Evolutionary conservation across 2,797 vertebrate genomes (phyloP).

Genomic region (Myotis findleyi): DNA sequence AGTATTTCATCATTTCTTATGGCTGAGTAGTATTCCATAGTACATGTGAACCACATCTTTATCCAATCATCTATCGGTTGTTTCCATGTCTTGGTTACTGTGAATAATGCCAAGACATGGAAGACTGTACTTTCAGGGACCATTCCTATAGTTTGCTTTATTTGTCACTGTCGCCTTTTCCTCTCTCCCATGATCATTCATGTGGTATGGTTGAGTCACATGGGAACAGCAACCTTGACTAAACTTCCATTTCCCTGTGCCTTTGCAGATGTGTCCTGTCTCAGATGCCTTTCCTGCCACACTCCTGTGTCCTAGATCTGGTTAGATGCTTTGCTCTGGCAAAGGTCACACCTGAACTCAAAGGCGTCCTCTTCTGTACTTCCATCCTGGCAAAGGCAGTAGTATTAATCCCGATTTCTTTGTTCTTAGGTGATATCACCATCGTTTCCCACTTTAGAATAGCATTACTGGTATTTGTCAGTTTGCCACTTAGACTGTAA

Average conservation of each 20-base stretch:
- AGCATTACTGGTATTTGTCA: background rate
- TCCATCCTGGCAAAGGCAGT: background rate
- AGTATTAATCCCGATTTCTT: background rate
- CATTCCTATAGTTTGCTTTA: background rate
- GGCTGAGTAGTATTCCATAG: background rate
- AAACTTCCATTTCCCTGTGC: background rate
- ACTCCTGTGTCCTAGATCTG: constrained; percentile 13
- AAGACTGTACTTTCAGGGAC: background rate
- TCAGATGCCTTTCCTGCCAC: background rate
- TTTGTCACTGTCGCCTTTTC: background rate
- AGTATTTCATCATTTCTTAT: background rate
- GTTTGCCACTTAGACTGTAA: background rate
- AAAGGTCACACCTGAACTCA: constrained; percentile 48
- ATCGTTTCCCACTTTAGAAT: background rate
- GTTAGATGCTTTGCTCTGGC: constrained; percentile 43
- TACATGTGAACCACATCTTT: background rate
- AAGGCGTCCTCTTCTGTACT: background rate
- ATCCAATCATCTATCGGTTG: background rate
- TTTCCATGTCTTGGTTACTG: background rate
- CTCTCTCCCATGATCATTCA: background rate
- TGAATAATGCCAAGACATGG: no score
- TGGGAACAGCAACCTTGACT: background rate
- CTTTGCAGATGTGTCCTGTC: background rate
- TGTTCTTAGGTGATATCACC: background rate
- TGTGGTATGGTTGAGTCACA: background rate